These are phyloP conservation scores for Lasioglossum albipes DNA, from an alignment of 1,140 invertebrate genomes.

Conservation along the genomic window DNA sequence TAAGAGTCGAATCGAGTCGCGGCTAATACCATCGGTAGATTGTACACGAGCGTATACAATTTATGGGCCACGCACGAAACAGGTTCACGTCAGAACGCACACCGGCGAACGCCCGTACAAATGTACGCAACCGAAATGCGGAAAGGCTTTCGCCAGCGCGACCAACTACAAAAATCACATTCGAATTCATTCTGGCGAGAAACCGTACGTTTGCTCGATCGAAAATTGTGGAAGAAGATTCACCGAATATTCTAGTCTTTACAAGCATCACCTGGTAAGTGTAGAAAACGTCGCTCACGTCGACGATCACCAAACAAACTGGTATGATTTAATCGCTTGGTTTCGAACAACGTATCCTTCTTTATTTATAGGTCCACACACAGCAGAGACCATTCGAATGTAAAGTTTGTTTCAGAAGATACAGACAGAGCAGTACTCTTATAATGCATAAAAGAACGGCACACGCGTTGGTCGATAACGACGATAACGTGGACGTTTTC, in stretches of 20 bases:
- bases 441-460: slow-evolving; percentile 82
- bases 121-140: slow-evolving; percentile 82
- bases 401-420: slow-evolving; percentile 82
- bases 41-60: background rate
- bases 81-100: slow-evolving; percentile 81
- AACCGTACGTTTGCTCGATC: slow-evolving; percentile 82
- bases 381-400: slow-evolving; percentile 84
- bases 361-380: slow-evolving; percentile 80
- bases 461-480: slow-evolving; percentile 69
- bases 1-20: slow-evolving; percentile 55
- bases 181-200: slow-evolving; percentile 83
- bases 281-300: background rate
- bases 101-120: slow-evolving; percentile 85
- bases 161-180: slow-evolving; percentile 87
- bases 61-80: background rate
- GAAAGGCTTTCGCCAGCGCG: slow-evolving; percentile 84
- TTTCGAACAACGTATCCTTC: background rate
- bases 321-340: background rate
- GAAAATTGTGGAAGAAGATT: slow-evolving; percentile 85
- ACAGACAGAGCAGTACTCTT: slow-evolving; percentile 83
- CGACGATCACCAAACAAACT: background rate
- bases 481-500: slow-evolving; percentile 66
- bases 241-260: slow-evolving; percentile 88
- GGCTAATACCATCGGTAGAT: background rate
- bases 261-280: slow-evolving; percentile 86